These are phyloP conservation scores for Spinus olivaceus DNA, from an alignment of 2,797 vertebrate genomes.

Conservation along the genomic window DNA sequence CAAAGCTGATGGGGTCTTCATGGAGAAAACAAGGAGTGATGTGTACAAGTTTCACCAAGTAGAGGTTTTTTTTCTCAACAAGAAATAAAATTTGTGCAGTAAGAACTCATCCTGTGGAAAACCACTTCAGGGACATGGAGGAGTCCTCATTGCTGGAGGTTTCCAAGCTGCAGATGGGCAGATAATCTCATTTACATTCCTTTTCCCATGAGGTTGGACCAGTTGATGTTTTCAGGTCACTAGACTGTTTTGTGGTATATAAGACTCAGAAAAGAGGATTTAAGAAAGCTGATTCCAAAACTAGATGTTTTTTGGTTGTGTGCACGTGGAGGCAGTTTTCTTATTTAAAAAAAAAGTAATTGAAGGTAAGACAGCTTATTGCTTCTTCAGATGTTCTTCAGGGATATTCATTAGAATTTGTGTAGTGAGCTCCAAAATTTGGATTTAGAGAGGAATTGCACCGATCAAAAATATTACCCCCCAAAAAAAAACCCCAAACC, in stretches of 20 bases:
- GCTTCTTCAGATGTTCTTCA: neutral
- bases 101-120: neutral
- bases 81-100: neutral
- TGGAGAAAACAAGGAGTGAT: neutral
- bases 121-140: rapidly evolving
- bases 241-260: neutral
- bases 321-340: neutral
- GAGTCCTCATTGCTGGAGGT: neutral
- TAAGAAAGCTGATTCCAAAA: neutral
- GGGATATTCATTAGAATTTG: neutral
- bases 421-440: neutral
- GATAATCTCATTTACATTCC: neutral
- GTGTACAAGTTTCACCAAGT: rapidly evolving
- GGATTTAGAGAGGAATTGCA: neutral
- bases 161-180: neutral
- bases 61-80: neutral
- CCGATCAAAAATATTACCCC: rapidly evolving
- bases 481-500: rapidly evolving
- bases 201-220: neutral
- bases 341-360: neutral
- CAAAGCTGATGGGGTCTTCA: neutral
- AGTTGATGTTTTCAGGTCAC: neutral
- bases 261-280: neutral
- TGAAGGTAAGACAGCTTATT: neutral
- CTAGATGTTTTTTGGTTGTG: neutral